Conservation (phyloP, 2,888 invertebrate species). For the Drosophila barbarae region DNA sequence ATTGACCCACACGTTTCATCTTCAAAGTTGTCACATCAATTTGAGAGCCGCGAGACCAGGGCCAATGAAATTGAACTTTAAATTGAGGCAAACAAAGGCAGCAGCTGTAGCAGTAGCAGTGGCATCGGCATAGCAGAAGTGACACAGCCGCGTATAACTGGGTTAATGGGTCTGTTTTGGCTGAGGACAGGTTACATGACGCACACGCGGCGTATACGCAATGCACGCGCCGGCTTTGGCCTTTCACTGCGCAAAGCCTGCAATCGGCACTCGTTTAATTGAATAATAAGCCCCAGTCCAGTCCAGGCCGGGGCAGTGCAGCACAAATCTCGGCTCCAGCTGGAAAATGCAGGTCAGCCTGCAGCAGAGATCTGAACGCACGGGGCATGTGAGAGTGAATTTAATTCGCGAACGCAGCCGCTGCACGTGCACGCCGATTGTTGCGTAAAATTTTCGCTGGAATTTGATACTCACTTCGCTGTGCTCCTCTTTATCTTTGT, state of each 20-base stretch:
- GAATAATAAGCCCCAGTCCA: constrained; percentile 63
- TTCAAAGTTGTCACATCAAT: constrained; percentile 70
- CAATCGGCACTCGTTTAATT: constrained; percentile 57
- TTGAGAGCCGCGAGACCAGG: constrained; percentile 64
- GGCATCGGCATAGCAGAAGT: constrained; percentile 21
- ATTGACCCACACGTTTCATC: constrained; percentile 69
- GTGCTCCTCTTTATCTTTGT: constrained; percentile 12
- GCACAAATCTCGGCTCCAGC: constrained; percentile 59
- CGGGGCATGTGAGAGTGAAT: constrained; percentile 40
- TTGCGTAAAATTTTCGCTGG: constrained; percentile 46
- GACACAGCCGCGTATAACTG: constrained; percentile 52
- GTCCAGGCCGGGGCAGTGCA: constrained; percentile 26
- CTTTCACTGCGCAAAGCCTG: constrained; percentile 58
- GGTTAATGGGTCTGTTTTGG: constrained; percentile 72
- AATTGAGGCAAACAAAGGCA: constrained; percentile 68
- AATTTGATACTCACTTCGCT: constrained; percentile 36
- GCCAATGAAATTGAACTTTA: constrained; percentile 77
- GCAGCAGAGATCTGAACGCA: constrained; percentile 29
- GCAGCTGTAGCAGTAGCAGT: constrained; percentile 12
- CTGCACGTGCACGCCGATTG: constrained; percentile 45
- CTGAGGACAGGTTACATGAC: constrained; percentile 61
- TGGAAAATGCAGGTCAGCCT: constrained; percentile 68
- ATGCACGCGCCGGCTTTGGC: constrained; percentile 42
- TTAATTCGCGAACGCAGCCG: constrained; percentile 14
- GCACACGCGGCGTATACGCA: constrained; percentile 64